Evolutionary conservation across 2,888 invertebrate species (phyloP).

Genomic region (Coelinius sp.): DNA sequence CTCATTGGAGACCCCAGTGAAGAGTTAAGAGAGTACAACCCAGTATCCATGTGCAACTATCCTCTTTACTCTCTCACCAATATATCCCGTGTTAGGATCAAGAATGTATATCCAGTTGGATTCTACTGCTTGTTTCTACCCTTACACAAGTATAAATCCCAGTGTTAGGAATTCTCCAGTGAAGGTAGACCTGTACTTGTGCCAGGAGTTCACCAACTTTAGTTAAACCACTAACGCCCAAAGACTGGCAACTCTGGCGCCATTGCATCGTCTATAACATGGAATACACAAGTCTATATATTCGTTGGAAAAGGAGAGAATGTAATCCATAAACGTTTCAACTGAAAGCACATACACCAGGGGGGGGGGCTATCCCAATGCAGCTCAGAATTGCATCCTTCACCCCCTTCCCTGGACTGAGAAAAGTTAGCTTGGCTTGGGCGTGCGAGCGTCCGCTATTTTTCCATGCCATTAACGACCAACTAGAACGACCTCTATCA

Average conservation of each 20-base stretch:
- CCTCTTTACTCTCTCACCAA: slow-evolving; percentile 35
- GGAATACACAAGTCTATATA: slow-evolving; percentile 4
- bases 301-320: not conserved
- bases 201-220: slow-evolving; percentile 31
- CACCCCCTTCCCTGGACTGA: slow-evolving; percentile 41
- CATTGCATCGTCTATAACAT: not conserved
- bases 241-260: slow-evolving; percentile 27
- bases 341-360: slow-evolving; percentile 27
- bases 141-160: slow-evolving; percentile 28
- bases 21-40: slow-evolving; percentile 53
- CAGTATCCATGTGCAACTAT: slow-evolving; percentile 35
- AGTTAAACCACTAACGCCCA: not conserved
- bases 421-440: slow-evolving; percentile 59
- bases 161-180: too few species aligned
- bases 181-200: not conserved
- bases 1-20: slow-evolving; percentile 55
- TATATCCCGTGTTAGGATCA: slow-evolving; percentile 17
- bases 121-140: not conserved
- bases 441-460: slow-evolving; percentile 53
- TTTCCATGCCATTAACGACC: slow-evolving; percentile 67
- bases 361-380: not conserved
- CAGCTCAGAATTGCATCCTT: not conserved
- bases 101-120: not conserved
- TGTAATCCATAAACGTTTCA: slow-evolving; percentile 12
- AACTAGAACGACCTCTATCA: slow-evolving; percentile 64